phyloP scores from a whole-genome alignment of 64 coral and sea anemone species.

The Pocillopora damicornis region DNA sequence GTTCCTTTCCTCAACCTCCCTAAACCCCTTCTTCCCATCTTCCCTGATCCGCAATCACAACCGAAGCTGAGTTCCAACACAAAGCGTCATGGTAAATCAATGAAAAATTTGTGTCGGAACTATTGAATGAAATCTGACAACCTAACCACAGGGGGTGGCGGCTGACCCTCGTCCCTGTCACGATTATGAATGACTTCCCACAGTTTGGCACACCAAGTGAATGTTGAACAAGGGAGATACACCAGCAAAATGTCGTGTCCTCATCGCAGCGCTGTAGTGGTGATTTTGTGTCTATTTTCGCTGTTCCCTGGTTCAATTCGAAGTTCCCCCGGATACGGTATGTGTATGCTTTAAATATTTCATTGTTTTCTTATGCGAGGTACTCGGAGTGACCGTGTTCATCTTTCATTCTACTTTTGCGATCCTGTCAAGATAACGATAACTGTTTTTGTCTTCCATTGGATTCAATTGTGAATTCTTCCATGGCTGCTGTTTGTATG shows the following conservation, averaged over 20 bases:
- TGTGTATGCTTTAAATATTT: not conserved
- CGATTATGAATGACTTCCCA: too few relatives aligned
- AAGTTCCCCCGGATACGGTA: conserved; percentile 25
- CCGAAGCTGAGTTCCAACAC: too few relatives aligned
- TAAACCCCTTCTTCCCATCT: too few relatives aligned
- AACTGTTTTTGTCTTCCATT: not conserved
- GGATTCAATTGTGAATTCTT: not conserved
- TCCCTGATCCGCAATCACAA: too few relatives aligned
- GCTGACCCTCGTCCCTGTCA: too few relatives aligned
- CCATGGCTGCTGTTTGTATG: not conserved
- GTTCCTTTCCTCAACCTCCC: too few relatives aligned
- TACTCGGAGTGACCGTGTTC: not conserved
- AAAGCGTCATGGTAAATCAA: too few relatives aligned
- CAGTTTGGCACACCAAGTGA: not conserved
- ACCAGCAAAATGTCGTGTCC: not conserved
- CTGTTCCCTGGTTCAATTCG: not conserved
- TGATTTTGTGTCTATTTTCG: not conserved
- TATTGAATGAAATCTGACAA: too few relatives aligned
- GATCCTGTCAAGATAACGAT: not conserved
- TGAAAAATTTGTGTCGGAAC: too few relatives aligned
- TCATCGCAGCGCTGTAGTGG: not conserved
- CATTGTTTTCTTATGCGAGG: not conserved
- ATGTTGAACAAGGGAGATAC: not conserved
- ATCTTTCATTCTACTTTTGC: not conserved
- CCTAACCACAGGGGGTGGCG: too few relatives aligned